Evolutionary conservation across 2,888 invertebrate genomes (phyloP).

Genomic region (Acheta domesticus): DNA sequence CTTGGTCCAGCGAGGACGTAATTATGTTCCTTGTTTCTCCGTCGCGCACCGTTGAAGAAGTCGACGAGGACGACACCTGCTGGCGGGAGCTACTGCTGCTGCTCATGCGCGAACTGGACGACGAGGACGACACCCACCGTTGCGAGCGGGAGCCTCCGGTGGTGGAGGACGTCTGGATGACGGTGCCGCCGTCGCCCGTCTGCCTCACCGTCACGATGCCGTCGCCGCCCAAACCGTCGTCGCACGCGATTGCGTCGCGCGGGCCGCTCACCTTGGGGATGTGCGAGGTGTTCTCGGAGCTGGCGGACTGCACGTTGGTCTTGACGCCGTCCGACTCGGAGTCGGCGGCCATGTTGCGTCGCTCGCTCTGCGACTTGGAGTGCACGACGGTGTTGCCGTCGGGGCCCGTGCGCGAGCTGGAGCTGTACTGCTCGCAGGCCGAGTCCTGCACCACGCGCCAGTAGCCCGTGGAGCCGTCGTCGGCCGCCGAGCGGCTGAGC

Average conservation of each 20-base stretch:
- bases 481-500: constrained; percentile 11
- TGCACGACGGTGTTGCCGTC: constrained; percentile 34
- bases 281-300: constrained; percentile 31
- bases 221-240: background rate
- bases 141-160: background rate
- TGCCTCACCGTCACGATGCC: background rate
- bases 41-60: constrained; percentile 11
- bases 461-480: constrained; percentile 34
- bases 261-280: constrained; percentile 23
- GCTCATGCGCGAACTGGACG: constrained; percentile 27
- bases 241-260: background rate
- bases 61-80: constrained; percentile 20
- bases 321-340: constrained; percentile 33
- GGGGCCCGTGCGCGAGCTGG: constrained; percentile 30
- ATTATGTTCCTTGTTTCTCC: constrained; percentile 26
- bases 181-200: background rate
- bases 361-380: constrained; percentile 31
- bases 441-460: constrained; percentile 37
- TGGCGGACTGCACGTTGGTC: constrained; percentile 12
- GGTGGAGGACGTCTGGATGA: background rate
- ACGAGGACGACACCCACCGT: constrained; percentile 31
- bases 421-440: constrained; percentile 32
- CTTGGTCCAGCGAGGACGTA: constrained; percentile 27
- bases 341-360: constrained; percentile 32
- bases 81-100: background rate